Conservation (phyloP, 2,888 invertebrate species). For the Pollenia amentaria region DNA sequence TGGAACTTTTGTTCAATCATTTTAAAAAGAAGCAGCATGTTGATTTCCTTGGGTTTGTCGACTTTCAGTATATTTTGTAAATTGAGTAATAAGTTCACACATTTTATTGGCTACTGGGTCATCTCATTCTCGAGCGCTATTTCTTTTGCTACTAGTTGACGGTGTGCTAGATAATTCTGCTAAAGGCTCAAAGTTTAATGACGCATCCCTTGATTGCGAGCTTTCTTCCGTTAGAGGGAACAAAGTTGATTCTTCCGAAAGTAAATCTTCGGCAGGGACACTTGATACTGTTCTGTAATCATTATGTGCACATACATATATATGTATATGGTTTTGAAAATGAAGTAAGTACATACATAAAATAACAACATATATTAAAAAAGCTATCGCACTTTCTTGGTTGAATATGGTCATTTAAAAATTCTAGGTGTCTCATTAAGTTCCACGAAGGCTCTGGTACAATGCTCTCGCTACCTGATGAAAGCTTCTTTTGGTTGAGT, state of each 20-base stretch:
- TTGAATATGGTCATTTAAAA: constrained; percentile 25
- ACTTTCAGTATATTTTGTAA: no score
- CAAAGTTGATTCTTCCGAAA: constrained; percentile 16
- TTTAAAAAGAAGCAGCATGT: no score
- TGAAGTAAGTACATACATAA: no score
- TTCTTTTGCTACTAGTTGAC: constrained; percentile 6
- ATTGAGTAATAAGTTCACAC: no score
- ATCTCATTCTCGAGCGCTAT: not conserved
- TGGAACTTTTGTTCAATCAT: no score
- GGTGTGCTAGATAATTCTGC: constrained; percentile 22
- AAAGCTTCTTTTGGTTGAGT: constrained; percentile 23
- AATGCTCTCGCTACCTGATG: constrained; percentile 4
- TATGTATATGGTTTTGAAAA: no score
- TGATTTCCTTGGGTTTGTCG: no score
- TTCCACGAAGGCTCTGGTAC: constrained; percentile 19
- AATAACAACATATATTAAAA: no score
- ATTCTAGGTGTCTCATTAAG: constrained; percentile 29
- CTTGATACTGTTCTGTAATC: constrained; percentile 22
- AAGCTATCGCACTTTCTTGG: not conserved
- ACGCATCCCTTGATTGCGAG: not conserved
- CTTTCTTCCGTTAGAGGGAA: constrained; percentile 9
- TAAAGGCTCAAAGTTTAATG: constrained; percentile 8
- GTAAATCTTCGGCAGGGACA: not conserved
- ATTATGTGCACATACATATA: no score
- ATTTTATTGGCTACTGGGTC: no score